These are phyloP conservation scores for Miniopterus natalensis DNA, from an alignment of 2,113 vertebrate genomes.

Conservation along the genomic window DNA sequence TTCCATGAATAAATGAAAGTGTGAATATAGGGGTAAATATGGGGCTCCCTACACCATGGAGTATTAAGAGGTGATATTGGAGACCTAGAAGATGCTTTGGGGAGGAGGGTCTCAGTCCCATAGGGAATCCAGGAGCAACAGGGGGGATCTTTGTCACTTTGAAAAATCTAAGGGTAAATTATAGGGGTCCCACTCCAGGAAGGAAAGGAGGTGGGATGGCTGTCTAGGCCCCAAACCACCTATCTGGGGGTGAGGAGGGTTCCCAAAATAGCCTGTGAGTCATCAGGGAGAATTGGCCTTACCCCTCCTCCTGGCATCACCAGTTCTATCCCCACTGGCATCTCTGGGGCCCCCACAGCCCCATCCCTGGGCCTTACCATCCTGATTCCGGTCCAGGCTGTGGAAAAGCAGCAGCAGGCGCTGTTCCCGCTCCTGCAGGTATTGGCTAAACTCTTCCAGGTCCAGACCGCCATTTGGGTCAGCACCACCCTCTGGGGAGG, in stretches of 20 bases:
- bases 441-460: slow-evolving; percentile 92
- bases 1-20: not conserved
- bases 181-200: not conserved
- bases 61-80: not conserved
- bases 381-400: slow-evolving; percentile 93
- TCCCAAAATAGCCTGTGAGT: slow-evolving; percentile 78
- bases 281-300: slow-evolving; percentile 45
- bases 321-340: not conserved
- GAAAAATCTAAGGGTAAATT: not conserved
- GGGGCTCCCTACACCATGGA: not conserved
- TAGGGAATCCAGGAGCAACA: not conserved
- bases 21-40: not conserved
- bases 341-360: not conserved
- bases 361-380: slow-evolving; percentile 85
- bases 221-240: slow-evolving; percentile 21
- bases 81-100: not conserved
- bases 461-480: slow-evolving; percentile 91
- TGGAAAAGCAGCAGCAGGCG: slow-evolving; percentile 93
- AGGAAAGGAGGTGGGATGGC: not conserved
- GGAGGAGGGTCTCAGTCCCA: not conserved
- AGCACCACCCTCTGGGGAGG: slow-evolving; percentile 87
- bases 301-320: not conserved
- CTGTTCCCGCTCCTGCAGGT: slow-evolving; percentile 91
- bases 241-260: slow-evolving; percentile 53
- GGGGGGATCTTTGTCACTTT: not conserved